Evolutionary conservation across 92 coral and sea anemone species (phyloP), one percentile per base, ranked within the genome.

Genomic region (Epizoanthus scotinus): DNA sequence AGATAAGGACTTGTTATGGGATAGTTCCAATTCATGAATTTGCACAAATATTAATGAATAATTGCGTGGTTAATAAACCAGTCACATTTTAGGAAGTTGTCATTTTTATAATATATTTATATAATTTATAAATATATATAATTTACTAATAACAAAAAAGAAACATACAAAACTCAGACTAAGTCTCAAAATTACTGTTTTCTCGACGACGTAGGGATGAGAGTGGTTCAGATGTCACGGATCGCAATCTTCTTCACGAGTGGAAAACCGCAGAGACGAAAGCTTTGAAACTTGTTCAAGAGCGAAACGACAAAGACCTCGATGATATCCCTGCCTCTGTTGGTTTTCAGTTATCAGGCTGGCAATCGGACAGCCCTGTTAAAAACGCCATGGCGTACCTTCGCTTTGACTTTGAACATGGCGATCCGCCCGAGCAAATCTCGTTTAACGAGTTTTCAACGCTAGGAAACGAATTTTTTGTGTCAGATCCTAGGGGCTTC

Each of bases 391-490:
- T 88, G 12, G 94, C 86, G 34, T 88, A 91, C 73, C 84, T 88
- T 77, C 57, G 83, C 52, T 49, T 82, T 50, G 94, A 91, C 57
- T 91, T 91, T 63, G 91, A 88, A 17, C 74, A 78, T n/a, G 81
- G 85, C 5, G 83, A 73, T 13, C 83, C 82, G 1, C 90, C 91
- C 0, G 90, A 82, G 17, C 82, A 56, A 42, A 87, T 66, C 49
- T 85, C 94, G 1, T 78, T 81, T 58, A 77, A 73, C 69, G 56
- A 75, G 19, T 77, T 82, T 21, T 66, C 78, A 3, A 22, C 21
- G 60, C 77, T 78, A 0, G 88, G 78, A 28, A n/a, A 72, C 17
- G 91, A 91, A 27, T 91, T 81, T 73, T 88, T 91, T 64, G 86
- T 91, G 27, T 49, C 63, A 13, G 94, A 91, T 21, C 71, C 81